Evolutionary conservation across 2,113 vertebrate genomes (phyloP).

Genomic region (Pampusana beccarii): DNA sequence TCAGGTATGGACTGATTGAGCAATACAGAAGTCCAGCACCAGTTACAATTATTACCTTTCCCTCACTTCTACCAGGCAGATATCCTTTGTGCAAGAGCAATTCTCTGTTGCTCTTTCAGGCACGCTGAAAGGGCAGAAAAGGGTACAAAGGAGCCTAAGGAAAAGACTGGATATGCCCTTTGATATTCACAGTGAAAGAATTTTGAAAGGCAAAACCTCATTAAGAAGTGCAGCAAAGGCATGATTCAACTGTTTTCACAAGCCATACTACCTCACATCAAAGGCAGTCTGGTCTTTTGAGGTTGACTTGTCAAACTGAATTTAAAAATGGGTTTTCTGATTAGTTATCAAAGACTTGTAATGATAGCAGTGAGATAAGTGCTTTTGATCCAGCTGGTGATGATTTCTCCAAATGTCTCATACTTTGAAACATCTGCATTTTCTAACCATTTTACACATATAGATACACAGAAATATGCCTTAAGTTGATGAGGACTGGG

Average conservation of each 20-base stretch:
- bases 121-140: not conserved
- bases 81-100: not conserved
- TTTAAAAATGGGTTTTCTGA: conserved; percentile 28
- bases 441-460: not conserved
- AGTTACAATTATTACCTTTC: not conserved
- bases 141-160: not conserved
- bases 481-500: too few relatives aligned
- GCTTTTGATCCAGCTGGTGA: not conserved
- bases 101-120: not conserved
- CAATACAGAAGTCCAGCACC: not conserved
- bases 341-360: conserved; percentile 23
- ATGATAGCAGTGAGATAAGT: not conserved
- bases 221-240: conserved; percentile 4
- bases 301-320: conserved; percentile 34
- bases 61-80: not conserved
- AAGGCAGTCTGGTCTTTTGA: conserved; percentile 33
- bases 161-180: not conserved
- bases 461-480: not conserved
- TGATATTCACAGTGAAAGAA: not conserved
- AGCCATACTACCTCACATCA: not conserved
- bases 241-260: conserved; percentile 20
- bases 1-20: not conserved
- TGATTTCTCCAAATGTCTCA: not conserved
- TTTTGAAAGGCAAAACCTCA: not conserved
- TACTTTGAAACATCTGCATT: not conserved